A percentile compares a stretch with the other conserved stretches of the same genome.
Conservation (phyloP, 2,888 invertebrate genomes). For the Spisula solida region DNA sequence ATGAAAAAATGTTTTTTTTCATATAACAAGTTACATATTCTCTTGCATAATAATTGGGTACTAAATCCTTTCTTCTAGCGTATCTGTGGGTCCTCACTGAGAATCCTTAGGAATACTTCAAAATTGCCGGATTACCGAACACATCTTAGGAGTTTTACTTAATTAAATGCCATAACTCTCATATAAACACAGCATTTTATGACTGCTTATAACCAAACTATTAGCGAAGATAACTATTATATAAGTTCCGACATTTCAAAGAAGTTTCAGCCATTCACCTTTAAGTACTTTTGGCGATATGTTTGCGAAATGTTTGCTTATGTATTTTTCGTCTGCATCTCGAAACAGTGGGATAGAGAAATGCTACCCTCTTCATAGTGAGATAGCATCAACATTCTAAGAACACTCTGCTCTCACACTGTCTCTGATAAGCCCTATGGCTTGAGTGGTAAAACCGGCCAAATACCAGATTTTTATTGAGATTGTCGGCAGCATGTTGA, state of each 20-base stretch:
- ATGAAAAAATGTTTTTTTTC: conserved; percentile 21
- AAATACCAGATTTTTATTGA: conserved; percentile 53
- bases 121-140: conserved; percentile 44
- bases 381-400: conserved; percentile 59
- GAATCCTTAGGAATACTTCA: conserved; percentile 40
- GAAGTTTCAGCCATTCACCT: conserved; percentile 31
- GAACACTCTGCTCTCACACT: conserved; percentile 50
- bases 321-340: conserved; percentile 57
- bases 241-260: conserved; percentile 45
- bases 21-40: conserved; percentile 33
- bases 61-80: conserved; percentile 37
- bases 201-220: conserved; percentile 50
- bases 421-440: conserved; percentile 66
- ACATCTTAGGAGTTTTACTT: conserved; percentile 56
- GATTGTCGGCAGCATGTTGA: conserved; percentile 26
- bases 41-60: conserved; percentile 29
- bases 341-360: conserved; percentile 62
- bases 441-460: conserved; percentile 62
- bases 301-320: conserved; percentile 38
- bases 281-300: conserved; percentile 37
- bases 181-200: conserved; percentile 64
- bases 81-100: conserved; percentile 34
- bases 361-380: conserved; percentile 48
- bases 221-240: conserved; percentile 58
- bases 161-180: conserved; percentile 68